Evolutionary conservation across 2,797 vertebrate species (phyloP), one percentile per base, ranked within the genome.

Genomic region (Nannoperca obscura): DNA sequence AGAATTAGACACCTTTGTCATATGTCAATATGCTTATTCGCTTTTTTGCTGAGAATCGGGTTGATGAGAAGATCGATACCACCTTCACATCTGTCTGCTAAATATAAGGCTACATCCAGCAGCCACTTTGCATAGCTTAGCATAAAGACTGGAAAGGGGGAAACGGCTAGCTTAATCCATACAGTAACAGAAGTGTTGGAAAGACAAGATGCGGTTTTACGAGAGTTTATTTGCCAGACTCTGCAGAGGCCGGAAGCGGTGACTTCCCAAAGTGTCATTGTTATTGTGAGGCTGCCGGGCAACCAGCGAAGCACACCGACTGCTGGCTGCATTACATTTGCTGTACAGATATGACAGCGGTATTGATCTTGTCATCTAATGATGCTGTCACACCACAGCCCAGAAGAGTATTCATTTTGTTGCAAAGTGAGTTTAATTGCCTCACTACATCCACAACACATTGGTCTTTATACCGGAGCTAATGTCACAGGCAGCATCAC

Each of bases 381-480:
- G 32, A 74, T 49, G 44, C 47, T 62, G 64, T 78, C 68, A 34
- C 49, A 71, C 22, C 36, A 30, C 55, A 63, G 46, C 52, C 60
- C 60, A 75, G 76, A 66, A 30, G 72, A 61, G 38, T 3, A 64
- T 55, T 71, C 13, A 47, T 57, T 70, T 44, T 49, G 10, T 46
- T 34, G 19, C 27, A 34, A 36, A 76, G 52, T 62, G 69, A 74
- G 69, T 86, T 64, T 69, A 76, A 86, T 68, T 44, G 61, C 67
- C 36, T 70, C 50, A 50, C 74, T 46, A 49, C 71, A 74, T 50
- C 38, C 50, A 46, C 49, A 54, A 53, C 78, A 30, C 66, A 73
- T 24, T 54, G 59, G 46, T 49, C 34, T 77, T 73, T 62, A 50
- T 60, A 46, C 62, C 68, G 32, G 52, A 44, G 40, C 44, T 22